Evolutionary conservation across 2,888 invertebrate species (phyloP).

Genomic region (Seladonia tumulorum): DNA sequence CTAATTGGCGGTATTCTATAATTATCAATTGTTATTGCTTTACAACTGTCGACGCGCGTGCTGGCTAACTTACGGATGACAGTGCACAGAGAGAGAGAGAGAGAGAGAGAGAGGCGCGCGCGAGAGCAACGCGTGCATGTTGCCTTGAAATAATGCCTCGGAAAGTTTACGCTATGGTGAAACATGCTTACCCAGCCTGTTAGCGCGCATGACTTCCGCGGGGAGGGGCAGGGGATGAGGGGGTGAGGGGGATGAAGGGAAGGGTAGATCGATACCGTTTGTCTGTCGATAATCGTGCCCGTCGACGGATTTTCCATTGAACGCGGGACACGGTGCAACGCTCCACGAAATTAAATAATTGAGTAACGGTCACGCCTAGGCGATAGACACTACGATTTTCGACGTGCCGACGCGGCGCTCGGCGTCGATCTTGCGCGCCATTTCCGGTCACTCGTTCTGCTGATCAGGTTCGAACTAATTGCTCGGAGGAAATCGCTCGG

Average conservation of each 20-base stretch:
- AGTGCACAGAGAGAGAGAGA: not conserved
- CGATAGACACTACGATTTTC: constrained; percentile 8
- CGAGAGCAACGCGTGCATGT: not conserved
- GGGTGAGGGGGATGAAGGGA: too few species aligned
- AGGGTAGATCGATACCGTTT: constrained; percentile 72
- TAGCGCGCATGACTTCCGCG: constrained; percentile 62
- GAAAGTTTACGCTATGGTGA: constrained; percentile 70
- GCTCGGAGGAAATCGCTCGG: not conserved
- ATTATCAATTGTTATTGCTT: not conserved
- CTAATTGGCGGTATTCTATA: not conserved
- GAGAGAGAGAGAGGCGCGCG: too few species aligned
- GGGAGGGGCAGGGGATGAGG: too few species aligned
- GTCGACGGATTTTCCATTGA: constrained; percentile 55
- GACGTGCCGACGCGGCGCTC: constrained; percentile 5
- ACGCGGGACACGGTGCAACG: constrained; percentile 21
- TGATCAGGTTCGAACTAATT: constrained; percentile 13
- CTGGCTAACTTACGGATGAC: not conserved
- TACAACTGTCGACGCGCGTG: not conserved
- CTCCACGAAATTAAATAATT: constrained; percentile 53
- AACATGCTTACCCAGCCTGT: constrained; percentile 64
- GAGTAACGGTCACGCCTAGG: constrained; percentile 34
- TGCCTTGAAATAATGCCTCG: constrained; percentile 51
- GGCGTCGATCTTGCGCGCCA: constrained; percentile 1
- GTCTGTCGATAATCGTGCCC: constrained; percentile 67
- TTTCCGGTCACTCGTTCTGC: not conserved